These are phyloP conservation scores for Pimpla rufipes DNA, from an alignment of 2,888 invertebrate species.

Conservation along the genomic window DNA sequence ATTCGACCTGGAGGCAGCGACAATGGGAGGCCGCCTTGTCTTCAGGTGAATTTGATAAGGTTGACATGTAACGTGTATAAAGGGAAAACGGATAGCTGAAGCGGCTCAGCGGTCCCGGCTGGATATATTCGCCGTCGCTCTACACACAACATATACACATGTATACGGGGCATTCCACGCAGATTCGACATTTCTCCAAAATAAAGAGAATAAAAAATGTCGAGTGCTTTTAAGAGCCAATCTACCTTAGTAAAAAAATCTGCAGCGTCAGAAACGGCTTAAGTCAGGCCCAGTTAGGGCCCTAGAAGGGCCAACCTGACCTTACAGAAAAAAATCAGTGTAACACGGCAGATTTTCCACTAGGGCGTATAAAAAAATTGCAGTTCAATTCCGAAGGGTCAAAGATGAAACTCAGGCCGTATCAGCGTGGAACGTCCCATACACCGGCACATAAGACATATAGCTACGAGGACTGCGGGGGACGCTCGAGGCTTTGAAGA, in stretches of 20 bases:
- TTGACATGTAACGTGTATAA: slow-evolving; percentile 35
- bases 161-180: neutral
- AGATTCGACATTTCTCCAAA: too few species aligned
- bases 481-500: slow-evolving; percentile 9
- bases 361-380: too few species aligned
- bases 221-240: too few species aligned
- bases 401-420: too few species aligned
- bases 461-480: neutral
- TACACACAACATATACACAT: neutral
- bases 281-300: too few species aligned
- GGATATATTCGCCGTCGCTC: neutral
- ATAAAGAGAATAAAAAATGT: too few species aligned
- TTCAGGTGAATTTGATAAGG: slow-evolving; percentile 40
- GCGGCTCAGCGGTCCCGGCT: slow-evolving; percentile 5
- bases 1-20: slow-evolving; percentile 36
- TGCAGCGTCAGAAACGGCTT: too few species aligned
- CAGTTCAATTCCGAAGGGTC: too few species aligned
- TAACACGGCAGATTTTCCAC: too few species aligned
- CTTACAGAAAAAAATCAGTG: too few species aligned
- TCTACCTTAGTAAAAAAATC: too few species aligned
- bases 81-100: slow-evolving; percentile 27
- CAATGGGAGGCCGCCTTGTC: neutral
- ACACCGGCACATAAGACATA: neutral
- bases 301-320: too few species aligned
- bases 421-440: neutral